These are phyloP conservation scores for Ptychochromis oligacanthus DNA, from an alignment of 2,113 vertebrate species.

Conservation along the genomic window DNA sequence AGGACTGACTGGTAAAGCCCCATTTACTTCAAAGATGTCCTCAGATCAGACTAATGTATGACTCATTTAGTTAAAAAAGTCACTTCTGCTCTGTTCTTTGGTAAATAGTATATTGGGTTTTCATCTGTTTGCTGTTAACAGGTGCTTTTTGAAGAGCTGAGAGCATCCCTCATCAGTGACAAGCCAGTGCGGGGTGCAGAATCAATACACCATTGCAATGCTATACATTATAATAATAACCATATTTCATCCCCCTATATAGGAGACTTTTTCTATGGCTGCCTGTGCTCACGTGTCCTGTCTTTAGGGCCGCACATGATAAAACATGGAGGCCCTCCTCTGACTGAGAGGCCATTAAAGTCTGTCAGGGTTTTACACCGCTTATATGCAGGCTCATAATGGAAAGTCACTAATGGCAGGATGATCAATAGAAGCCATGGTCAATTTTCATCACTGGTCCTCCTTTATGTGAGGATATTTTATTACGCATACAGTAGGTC, in stretches of 20 bases:
- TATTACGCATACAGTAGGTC: slow-evolving; percentile 34
- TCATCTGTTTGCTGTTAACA: slow-evolving; percentile 53
- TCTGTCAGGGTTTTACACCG: slow-evolving; percentile 53
- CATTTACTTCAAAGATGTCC: background rate
- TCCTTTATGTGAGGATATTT: slow-evolving; percentile 40
- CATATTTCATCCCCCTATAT: slow-evolving; percentile 20
- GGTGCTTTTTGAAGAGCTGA: slow-evolving; percentile 50
- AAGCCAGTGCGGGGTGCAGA: slow-evolving; percentile 17
- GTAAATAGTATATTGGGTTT: background rate
- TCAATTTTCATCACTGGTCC: slow-evolving; percentile 42
- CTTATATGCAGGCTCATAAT: slow-evolving; percentile 65
- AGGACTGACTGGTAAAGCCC: background rate
- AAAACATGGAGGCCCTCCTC: slow-evolving; percentile 56
- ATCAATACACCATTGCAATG: slow-evolving; percentile 21
- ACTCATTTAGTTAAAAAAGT: slow-evolving; percentile 14
- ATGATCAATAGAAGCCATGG: slow-evolving; percentile 71
- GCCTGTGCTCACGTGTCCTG: slow-evolving; percentile 43
- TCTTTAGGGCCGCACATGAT: slow-evolving; percentile 32
- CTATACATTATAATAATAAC: background rate
- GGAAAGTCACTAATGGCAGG: slow-evolving; percentile 74
- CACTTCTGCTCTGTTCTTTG: background rate
- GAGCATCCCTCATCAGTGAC: slow-evolving; percentile 11
- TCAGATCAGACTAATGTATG: slow-evolving; percentile 9
- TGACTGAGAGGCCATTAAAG: slow-evolving; percentile 66
- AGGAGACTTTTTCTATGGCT: slow-evolving; percentile 24